phyloP scores from a whole-genome alignment of 1,140 invertebrate genomes.

The Papilio polytes region DNA sequence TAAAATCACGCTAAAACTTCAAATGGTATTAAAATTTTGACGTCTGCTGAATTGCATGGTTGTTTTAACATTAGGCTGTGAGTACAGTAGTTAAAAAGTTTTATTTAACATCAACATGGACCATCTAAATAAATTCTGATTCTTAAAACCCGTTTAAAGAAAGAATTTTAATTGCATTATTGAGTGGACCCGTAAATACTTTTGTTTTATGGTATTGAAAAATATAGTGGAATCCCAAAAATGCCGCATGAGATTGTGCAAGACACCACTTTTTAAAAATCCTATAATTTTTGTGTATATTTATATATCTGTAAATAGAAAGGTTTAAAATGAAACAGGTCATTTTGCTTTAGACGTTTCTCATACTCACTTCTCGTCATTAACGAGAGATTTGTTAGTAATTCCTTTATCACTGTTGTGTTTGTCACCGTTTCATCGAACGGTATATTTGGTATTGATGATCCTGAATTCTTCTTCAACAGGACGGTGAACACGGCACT shows the following conservation, averaged over 20 bases:
- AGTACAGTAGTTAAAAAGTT: too few relatives aligned
- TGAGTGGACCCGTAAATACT: background rate
- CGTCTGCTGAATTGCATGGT: too few relatives aligned
- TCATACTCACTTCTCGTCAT: slow-evolving; percentile 91
- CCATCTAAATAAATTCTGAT: too few relatives aligned
- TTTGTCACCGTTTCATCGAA: slow-evolving; percentile 81
- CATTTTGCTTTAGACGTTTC: slow-evolving; percentile 32
- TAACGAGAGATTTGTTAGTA: slow-evolving; percentile 87
- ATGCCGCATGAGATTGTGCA: too few relatives aligned
- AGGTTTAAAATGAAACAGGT: slow-evolving; percentile 48
- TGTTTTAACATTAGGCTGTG: too few relatives aligned
- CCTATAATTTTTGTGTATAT: too few relatives aligned
- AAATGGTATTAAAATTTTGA: too few relatives aligned
- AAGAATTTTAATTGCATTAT: background rate
- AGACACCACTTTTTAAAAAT: too few relatives aligned
- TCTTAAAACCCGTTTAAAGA: background rate
- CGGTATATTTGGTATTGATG: slow-evolving; percentile 56
- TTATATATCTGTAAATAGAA: background rate
- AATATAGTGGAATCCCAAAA: background rate
- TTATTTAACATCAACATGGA: too few relatives aligned
- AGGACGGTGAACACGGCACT: slow-evolving; percentile 88
- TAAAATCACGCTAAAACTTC: too few relatives aligned
- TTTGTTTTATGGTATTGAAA: background rate
- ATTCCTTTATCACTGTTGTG: slow-evolving; percentile 84
- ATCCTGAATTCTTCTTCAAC: slow-evolving; percentile 84